Percentiles rank a stretch among this genome's conserved stretches.
Conservation (phyloP, 2,888 invertebrate species). For the Orgyia antiqua region DNA sequence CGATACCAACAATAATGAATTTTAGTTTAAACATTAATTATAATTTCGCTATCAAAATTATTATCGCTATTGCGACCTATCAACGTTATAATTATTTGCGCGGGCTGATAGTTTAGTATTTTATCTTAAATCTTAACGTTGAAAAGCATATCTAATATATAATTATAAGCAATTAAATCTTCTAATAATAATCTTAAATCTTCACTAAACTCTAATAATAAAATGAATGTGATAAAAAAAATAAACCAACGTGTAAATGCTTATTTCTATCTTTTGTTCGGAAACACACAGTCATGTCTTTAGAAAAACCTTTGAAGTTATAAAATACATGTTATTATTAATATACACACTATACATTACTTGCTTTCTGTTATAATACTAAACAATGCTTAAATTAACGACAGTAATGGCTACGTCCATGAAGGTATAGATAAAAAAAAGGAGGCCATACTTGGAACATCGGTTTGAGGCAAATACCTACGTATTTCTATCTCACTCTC, state of each 20-base stretch:
- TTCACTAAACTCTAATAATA: neutral
- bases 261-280: slow-evolving; percentile 1
- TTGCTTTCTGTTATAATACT: too few species aligned
- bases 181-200: slow-evolving; percentile 4
- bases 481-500: too few species aligned
- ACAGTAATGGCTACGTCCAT: too few species aligned
- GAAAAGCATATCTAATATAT: slow-evolving; percentile 5
- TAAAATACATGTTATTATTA: neutral
- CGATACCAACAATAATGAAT: too few species aligned
- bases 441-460: too few species aligned
- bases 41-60: slow-evolving; percentile 2
- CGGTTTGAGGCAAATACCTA: too few species aligned
- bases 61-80: slow-evolving; percentile 2
- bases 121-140: slow-evolving; percentile 6
- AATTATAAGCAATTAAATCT: slow-evolving; percentile 10
- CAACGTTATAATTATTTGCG: slow-evolving; percentile 1
- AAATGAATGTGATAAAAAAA: neutral
- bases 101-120: slow-evolving; percentile 2
- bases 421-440: too few species aligned
- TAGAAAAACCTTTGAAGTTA: neutral
- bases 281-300: neutral
- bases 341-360: neutral
- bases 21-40: slow-evolving; percentile 2
- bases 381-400: too few species aligned
- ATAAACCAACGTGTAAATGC: neutral